Evolutionary conservation across 1,140 invertebrate species (phyloP), one percentile per base, ranked within the genome.

Genomic region (Euura lappo): DNA sequence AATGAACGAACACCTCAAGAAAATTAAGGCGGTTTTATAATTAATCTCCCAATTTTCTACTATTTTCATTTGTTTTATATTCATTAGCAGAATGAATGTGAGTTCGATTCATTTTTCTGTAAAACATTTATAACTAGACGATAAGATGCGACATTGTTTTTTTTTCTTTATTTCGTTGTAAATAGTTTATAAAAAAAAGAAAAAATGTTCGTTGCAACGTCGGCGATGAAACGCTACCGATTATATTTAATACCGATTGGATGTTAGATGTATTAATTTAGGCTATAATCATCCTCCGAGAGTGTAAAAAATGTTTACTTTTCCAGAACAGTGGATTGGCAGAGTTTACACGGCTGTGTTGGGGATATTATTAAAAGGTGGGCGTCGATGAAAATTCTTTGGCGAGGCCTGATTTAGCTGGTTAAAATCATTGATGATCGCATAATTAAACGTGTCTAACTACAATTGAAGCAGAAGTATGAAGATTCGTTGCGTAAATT

Each of bases 291-390:
- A 72, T 82, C 81, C 79, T 83, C 80, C 77, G 79, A 82, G 74
- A 79, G 74, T 79, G 73, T 83, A 79, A 74, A 76, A 45, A 68
- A 28, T 73, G 10, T 84, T 83, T 78, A 70, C 79, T 82, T 84
- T 84, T 86, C 71, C 84, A 85, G 83, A 83, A 79, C 74, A 78
- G 75, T 77, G 77, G 78, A 74, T 80, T 79, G 80, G 76, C 73
- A 77, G 70, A 74, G 67, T 78, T 51, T 44, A 74, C 74, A 75
- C 78, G 77, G 75, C 78, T 71, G 28, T 28, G 79, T 81, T 75
- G 75, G 65, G 75, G 65, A 76, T 75, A 69, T 72, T 73, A 71
- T 70, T 65, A 74, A 81, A 77, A 85, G 83, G 83, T 86, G 80
- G 81, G 83, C 77, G 71, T 81, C 67, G 77, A 75, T 73, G 72